These are phyloP conservation scores for Pachycephala philippinensis DNA, from an alignment of 2,113 vertebrate species.

Conservation along the genomic window DNA sequence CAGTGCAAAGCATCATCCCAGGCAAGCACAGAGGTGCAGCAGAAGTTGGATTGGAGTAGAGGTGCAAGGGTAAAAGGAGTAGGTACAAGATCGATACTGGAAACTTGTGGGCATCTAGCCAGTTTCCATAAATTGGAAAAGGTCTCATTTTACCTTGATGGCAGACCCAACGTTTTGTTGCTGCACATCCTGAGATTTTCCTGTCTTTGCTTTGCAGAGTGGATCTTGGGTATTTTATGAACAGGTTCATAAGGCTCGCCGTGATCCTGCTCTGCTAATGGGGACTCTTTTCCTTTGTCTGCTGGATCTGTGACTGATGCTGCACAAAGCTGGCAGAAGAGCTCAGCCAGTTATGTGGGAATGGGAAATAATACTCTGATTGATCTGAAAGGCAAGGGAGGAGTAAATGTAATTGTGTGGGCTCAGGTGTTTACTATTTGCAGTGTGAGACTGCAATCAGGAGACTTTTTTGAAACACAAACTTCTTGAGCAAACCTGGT, in stretches of 20 bases:
- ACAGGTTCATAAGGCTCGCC: background rate
- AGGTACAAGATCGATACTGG: background rate
- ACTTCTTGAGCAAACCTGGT: background rate
- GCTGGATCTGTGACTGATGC: background rate
- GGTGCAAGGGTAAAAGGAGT: background rate
- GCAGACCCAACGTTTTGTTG: background rate
- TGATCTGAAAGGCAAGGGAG: background rate
- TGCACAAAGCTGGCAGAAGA: background rate
- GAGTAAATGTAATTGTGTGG: background rate
- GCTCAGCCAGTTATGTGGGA: accelerated
- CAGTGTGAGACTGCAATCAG: background rate
- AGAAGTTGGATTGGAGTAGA: background rate
- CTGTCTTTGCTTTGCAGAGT: background rate
- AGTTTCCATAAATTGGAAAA: background rate
- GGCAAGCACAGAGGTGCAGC: background rate
- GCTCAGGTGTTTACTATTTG: background rate
- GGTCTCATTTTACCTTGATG: background rate
- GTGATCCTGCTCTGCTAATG: background rate
- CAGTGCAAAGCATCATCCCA: accelerated
- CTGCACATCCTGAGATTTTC: background rate
- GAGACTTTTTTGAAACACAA: background rate
- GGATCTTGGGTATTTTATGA: background rate
- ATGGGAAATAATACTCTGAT: background rate
- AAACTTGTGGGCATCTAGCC: background rate
- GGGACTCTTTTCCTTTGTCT: background rate